These are phyloP conservation scores for Trematomus loennbergii DNA, from an alignment of 2,113 vertebrate species.

Conservation along the genomic window DNA sequence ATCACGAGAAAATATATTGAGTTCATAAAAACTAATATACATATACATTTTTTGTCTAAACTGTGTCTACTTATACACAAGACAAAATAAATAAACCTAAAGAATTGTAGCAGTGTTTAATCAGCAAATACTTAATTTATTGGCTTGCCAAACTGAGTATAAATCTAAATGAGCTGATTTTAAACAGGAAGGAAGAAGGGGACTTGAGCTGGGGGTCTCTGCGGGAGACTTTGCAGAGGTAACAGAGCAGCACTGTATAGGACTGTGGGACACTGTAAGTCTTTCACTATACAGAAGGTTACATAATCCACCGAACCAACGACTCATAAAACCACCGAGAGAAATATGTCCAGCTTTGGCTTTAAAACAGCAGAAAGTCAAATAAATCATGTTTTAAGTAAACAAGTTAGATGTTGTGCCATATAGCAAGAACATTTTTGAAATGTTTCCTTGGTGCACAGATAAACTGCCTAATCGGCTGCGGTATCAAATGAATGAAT, in stretches of 20 bases:
- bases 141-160: slow-evolving; percentile 42
- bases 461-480: neutral
- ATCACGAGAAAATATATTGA: neutral
- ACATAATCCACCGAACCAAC: slow-evolving; percentile 60
- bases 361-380: slow-evolving; percentile 37
- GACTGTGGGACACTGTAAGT: slow-evolving; percentile 68
- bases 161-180: slow-evolving; percentile 42
- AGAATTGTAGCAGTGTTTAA: slow-evolving; percentile 28
- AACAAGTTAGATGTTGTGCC: slow-evolving; percentile 15
- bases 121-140: slow-evolving; percentile 25
- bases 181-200: slow-evolving; percentile 63
- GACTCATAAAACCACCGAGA: slow-evolving; percentile 55
- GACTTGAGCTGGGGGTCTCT: slow-evolving; percentile 42
- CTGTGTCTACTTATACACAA: neutral
- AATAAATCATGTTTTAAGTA: slow-evolving; percentile 18
- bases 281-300: slow-evolving; percentile 73
- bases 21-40: neutral
- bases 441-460: neutral
- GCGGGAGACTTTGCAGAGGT: slow-evolving; percentile 39
- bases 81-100: neutral
- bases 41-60: neutral
- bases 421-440: slow-evolving; percentile 1
- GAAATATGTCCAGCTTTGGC: slow-evolving; percentile 37
- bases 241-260: slow-evolving; percentile 78
- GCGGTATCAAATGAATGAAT: neutral